phyloP scores from a whole-genome alignment of 2,797 vertebrate species.

The Myotis vivesi region DNA sequence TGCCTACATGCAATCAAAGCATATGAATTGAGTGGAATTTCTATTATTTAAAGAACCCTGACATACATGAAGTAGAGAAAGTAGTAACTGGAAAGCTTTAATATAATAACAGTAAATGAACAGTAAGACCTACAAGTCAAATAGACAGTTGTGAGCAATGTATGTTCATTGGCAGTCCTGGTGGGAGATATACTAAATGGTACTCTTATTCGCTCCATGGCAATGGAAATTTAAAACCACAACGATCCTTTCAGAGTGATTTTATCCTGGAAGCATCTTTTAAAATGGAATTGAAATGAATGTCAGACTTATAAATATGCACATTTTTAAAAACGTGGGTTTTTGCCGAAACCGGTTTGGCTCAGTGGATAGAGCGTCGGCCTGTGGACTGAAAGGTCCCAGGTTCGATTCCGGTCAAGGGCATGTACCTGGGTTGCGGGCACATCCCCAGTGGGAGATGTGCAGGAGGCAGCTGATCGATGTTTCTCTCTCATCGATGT shows the following conservation, averaged over 20 bases:
- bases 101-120: background rate
- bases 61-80: fast-evolving
- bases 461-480: too few relatives aligned
- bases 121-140: background rate
- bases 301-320: background rate
- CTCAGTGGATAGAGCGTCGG: too few relatives aligned
- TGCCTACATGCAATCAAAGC: background rate
- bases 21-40: background rate
- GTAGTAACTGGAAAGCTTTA: background rate
- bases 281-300: background rate
- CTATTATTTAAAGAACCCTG: background rate
- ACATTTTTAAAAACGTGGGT: background rate
- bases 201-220: background rate
- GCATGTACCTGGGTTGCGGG: too few relatives aligned
- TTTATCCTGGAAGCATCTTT: background rate
- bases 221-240: background rate
- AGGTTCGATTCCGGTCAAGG: too few relatives aligned
- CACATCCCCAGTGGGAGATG: too few relatives aligned
- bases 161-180: background rate
- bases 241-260: background rate
- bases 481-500: too few relatives aligned
- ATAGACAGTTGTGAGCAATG: fast-evolving
- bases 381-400: too few relatives aligned
- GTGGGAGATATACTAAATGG: background rate
- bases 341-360: too few relatives aligned